Percentiles rank a stretch among this genome's conserved stretches.
Evolutionary conservation across 2,797 vertebrate species (phyloP).

Genomic region (Pseudotriccus pelzelni): DNA sequence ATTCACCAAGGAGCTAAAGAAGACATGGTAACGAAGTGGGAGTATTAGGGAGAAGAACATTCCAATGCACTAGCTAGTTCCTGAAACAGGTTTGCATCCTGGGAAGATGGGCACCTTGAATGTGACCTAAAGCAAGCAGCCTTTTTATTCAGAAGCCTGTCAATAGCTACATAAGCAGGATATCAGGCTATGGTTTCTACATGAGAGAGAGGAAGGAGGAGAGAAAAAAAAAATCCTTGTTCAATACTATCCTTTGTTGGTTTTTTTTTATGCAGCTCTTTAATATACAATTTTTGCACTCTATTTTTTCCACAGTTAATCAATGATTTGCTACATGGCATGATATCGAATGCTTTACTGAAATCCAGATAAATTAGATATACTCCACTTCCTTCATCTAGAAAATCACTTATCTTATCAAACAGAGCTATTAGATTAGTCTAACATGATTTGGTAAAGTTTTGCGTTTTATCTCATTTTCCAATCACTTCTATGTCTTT

Average conservation of each 20-base stretch:
- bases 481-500: not conserved
- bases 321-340: not conserved
- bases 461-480: constrained; percentile 6
- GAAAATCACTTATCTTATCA: not conserved
- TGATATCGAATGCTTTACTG: not conserved
- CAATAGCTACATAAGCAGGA: not conserved
- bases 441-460: not conserved
- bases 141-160: not conserved
- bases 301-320: not conserved
- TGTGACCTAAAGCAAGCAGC: not conserved
- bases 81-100: not conserved
- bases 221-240: not conserved
- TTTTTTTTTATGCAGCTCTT: not conserved
- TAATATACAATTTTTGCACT: not conserved
- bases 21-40: not conserved
- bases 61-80: not conserved
- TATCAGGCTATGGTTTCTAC: not conserved
- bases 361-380: constrained; percentile 24
- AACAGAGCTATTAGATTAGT: not conserved
- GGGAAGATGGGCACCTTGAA: not conserved
- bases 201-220: not conserved
- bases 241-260: not conserved
- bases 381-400: not conserved
- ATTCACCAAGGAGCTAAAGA: not conserved
- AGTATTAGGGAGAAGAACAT: not conserved